Evolutionary conservation across 2,888 invertebrate genomes (phyloP), one percentile per base, ranked within the genome.

Genomic region (Netelia virgata): DNA sequence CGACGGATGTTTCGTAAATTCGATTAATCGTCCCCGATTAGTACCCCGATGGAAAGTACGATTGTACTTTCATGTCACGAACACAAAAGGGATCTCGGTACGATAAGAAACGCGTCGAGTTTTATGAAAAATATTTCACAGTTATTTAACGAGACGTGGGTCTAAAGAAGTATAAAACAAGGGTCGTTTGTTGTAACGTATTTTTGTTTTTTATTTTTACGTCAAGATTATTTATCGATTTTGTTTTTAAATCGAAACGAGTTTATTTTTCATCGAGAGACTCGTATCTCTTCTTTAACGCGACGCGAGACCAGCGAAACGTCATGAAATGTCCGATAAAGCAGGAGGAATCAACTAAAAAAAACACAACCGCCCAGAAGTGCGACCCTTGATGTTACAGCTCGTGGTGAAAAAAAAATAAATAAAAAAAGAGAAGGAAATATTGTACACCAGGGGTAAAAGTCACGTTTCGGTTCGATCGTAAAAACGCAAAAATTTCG

Each of bases 1-100:
- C 66, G 28, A 63, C 41, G 63, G 28, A 43, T 61, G 50, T 72
- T 63, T 61, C 72, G 53, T 61, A 77, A 55, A 81, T 84, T 77
- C 69, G 76, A 84, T 84, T 81, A 81, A 84, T 84, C 72, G 68
- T 77, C 61, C 76, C 72, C 73, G 76, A 74, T 80, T 81, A 84
- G 73, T 63, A 47, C 61, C 18, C 66, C 36, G 6, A 6, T 36
- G 36, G 36, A 36, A 66, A 16, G 68, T 76, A 84, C 47, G 73
- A 81, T 77, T 73, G 72, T 81, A 64, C 59, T 76, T 23, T 18
- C 61, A 16, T 73, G 68, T 77, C 75, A 70, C 50, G 53, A 20
- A 53, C 16, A 18, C 18, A 11, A 59, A 66, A 64, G n/a, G 66
- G 57, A n/a, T 41, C 20, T 70, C 9, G n/a, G n/a, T n/a, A 50